phyloP scores from a whole-genome alignment of 2,888 invertebrate genomes.

The Amphipoea lucens region DNA sequence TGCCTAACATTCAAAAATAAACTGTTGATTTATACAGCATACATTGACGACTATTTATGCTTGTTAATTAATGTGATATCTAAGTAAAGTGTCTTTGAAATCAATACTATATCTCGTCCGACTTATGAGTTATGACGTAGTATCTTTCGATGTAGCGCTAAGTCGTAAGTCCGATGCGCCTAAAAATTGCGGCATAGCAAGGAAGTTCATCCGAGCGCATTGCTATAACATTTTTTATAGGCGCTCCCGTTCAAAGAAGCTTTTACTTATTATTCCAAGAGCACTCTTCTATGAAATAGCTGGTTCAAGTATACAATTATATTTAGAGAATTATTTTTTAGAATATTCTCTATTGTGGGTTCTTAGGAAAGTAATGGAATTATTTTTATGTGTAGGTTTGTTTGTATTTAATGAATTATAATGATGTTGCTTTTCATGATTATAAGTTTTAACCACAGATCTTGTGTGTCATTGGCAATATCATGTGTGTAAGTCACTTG shows the following conservation, averaged over 20 bases:
- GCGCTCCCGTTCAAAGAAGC: constrained; percentile 57
- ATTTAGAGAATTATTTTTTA: constrained; percentile 38
- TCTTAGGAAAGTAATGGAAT: constrained; percentile 11
- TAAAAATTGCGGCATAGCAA: constrained; percentile 65
- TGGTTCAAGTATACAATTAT: constrained; percentile 49
- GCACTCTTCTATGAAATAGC: constrained; percentile 61
- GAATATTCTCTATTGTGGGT: constrained; percentile 27
- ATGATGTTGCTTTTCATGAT: neutral
- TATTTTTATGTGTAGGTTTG: neutral
- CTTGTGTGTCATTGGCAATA: neutral
- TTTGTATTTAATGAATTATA: neutral
- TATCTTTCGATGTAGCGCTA: constrained; percentile 35
- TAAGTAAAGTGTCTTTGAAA: constrained; percentile 38
- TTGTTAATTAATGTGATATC: constrained; percentile 15
- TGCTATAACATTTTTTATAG: constrained; percentile 68
- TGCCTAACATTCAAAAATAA: neutral
- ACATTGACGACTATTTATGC: constrained; percentile 16
- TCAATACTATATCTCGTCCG: constrained; percentile 38
- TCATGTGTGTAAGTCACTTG: neutral
- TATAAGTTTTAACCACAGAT: neutral
- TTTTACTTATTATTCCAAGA: constrained; percentile 64
- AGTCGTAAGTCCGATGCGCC: constrained; percentile 62
- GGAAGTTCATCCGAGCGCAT: constrained; percentile 61
- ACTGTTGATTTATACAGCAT: neutral
- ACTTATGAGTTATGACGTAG: constrained; percentile 18